phyloP scores from a whole-genome alignment of 2,797 vertebrate species.

The Sebastes goodei region DNA sequence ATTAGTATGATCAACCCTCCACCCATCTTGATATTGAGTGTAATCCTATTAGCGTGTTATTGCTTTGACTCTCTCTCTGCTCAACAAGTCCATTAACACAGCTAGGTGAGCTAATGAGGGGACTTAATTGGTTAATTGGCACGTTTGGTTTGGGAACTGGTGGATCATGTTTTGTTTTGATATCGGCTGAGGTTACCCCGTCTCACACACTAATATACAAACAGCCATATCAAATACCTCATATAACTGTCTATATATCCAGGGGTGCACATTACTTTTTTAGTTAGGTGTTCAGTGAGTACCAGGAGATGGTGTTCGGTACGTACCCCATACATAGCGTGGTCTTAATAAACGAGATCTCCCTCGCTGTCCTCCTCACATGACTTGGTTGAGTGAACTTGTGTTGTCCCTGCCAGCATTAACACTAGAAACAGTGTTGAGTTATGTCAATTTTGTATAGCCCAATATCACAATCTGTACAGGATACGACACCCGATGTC shows the following conservation, averaged over 20 bases:
- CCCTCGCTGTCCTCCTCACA: too few relatives aligned
- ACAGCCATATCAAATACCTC: neutral
- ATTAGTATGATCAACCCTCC: neutral
- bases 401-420: neutral
- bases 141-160: slow-evolving; percentile 2
- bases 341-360: too few relatives aligned
- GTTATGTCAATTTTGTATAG: too few relatives aligned
- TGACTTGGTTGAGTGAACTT: neutral
- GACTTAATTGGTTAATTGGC: slow-evolving; percentile 36
- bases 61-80: slow-evolving; percentile 42
- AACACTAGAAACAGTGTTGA: neutral
- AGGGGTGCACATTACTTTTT: neutral
- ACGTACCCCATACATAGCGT: neutral
- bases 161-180: slow-evolving; percentile 37
- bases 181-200: neutral
- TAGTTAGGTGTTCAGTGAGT: neutral
- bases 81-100: slow-evolving; percentile 34
- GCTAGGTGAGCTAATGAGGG: slow-evolving; percentile 37
- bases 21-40: slow-evolving; percentile 17
- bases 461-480: too few relatives aligned
- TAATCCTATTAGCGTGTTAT: slow-evolving; percentile 55
- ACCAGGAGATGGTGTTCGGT: too few relatives aligned
- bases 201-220: neutral
- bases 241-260: neutral
- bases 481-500: too few relatives aligned